phyloP scores from a whole-genome alignment of 2,888 invertebrate genomes.

The Himalopsyche anomala region DNA sequence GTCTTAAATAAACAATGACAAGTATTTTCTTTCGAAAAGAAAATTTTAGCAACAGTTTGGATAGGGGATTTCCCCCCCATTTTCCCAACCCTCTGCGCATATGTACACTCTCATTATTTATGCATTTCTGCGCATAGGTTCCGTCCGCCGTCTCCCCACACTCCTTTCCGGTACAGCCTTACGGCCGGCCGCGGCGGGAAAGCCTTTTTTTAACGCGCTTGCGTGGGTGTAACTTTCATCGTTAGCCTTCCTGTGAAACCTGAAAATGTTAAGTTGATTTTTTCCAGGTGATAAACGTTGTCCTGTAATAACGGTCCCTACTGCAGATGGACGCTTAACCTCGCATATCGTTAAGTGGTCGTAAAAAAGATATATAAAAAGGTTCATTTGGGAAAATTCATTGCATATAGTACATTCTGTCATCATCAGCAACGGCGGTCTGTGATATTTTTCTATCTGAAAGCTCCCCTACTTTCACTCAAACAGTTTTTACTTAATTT shows the following conservation, averaged over 20 bases:
- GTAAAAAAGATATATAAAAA: too few species aligned
- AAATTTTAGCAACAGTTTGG: conserved; percentile 34
- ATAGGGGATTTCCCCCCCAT: conserved; percentile 3
- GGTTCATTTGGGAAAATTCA: too few species aligned
- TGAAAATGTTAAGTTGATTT: conserved; percentile 18
- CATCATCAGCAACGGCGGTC: too few species aligned
- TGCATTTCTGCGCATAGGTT: conserved; percentile 34
- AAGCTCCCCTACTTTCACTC: too few species aligned
- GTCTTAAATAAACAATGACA: conserved; percentile 10
- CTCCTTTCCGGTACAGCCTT: not conserved
- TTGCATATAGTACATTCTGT: too few species aligned
- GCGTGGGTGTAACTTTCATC: conserved; percentile 13
- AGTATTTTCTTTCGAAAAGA: not conserved
- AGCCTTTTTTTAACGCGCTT: conserved; percentile 31
- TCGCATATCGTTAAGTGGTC: too few species aligned
- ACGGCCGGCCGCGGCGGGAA: conserved; percentile 28
- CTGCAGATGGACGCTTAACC: not conserved
- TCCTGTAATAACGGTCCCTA: conserved; percentile 1
- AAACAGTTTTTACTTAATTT: too few species aligned
- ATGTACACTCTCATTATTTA: conserved; percentile 16
- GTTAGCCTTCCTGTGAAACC: conserved; percentile 31
- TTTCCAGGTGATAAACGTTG: conserved; percentile 14
- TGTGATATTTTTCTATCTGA: too few species aligned
- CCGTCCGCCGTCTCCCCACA: conserved; percentile 5
- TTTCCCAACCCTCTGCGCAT: conserved; percentile 13